phyloP scores from a whole-genome alignment of 92 coral and sea anemone species.

The Siderastrea radians region DNA sequence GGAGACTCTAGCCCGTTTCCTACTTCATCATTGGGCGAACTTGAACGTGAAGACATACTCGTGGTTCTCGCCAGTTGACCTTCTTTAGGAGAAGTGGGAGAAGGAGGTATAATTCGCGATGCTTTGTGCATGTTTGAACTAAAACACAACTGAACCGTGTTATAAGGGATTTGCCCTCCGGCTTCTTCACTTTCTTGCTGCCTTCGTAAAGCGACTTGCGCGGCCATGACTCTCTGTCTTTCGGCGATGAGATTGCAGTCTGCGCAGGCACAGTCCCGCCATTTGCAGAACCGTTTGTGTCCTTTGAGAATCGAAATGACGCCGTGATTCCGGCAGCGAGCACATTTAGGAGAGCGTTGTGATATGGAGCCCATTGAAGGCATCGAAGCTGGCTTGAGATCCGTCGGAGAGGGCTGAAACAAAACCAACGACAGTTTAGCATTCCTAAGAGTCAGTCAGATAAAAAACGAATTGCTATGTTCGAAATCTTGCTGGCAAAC shows the following conservation, averaged over 20 bases:
- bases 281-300: slow-evolving; percentile 97
- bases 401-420: slow-evolving; percentile 41
- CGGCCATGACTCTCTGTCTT: slow-evolving; percentile 98
- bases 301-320: slow-evolving; percentile 97
- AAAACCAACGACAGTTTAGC: neutral
- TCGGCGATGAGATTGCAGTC: slow-evolving; percentile 98
- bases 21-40: slow-evolving; percentile 38
- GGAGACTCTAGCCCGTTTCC: slow-evolving; percentile 37
- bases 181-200: slow-evolving; percentile 91
- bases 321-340: slow-evolving; percentile 98
- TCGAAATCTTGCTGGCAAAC: neutral
- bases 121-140: slow-evolving; percentile 43
- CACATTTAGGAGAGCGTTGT: slow-evolving; percentile 97
- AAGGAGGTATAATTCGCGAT: slow-evolving; percentile 20
- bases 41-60: slow-evolving; percentile 45
- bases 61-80: slow-evolving; percentile 29
- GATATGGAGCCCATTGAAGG: slow-evolving; percentile 77
- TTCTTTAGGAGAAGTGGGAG: slow-evolving; percentile 51
- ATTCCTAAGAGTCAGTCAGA: neutral
- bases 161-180: slow-evolving; percentile 43
- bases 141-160: slow-evolving; percentile 48
- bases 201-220: slow-evolving; percentile 97
- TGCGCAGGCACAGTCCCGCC: slow-evolving; percentile 98
- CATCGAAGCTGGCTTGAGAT: slow-evolving; percentile 53
- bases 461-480: neutral